Conservation (phyloP, 2,797 vertebrate species). For the Podarcis siculus region DNA sequence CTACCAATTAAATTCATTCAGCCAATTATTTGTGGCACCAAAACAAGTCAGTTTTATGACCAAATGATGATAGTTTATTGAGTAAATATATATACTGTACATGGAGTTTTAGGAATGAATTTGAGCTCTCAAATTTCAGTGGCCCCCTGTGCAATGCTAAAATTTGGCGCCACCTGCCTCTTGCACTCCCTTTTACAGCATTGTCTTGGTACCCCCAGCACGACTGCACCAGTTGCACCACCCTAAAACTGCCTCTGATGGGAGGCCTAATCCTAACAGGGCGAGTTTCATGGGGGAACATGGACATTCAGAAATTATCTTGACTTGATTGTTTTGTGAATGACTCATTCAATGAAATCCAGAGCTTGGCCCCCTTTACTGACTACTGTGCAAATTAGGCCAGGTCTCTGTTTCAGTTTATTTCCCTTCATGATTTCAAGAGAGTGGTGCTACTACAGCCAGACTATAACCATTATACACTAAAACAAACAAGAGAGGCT, state of each 20-base stretch:
- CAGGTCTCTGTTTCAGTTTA: background rate
- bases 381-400: background rate
- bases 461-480: background rate
- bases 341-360: background rate
- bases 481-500: rapidly evolving
- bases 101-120: no score
- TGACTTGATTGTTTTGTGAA: background rate
- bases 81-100: background rate
- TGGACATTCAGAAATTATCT: background rate
- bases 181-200: no score
- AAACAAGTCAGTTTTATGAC: no score
- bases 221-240: no score
- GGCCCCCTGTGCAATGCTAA: no score
- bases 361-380: background rate
- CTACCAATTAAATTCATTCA: no score
- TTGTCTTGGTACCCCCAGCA: no score
- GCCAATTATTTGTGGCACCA: no score
- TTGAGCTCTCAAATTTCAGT: no score
- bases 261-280: background rate
- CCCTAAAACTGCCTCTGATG: background rate
- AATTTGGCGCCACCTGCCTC: no score
- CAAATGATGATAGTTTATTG: no score
- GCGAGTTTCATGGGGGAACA: background rate
- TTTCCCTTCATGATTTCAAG: background rate
- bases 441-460: background rate